Evolutionary conservation across 2,797 vertebrate genomes (phyloP).

Genomic region (Allochrocebus solatus): DNA sequence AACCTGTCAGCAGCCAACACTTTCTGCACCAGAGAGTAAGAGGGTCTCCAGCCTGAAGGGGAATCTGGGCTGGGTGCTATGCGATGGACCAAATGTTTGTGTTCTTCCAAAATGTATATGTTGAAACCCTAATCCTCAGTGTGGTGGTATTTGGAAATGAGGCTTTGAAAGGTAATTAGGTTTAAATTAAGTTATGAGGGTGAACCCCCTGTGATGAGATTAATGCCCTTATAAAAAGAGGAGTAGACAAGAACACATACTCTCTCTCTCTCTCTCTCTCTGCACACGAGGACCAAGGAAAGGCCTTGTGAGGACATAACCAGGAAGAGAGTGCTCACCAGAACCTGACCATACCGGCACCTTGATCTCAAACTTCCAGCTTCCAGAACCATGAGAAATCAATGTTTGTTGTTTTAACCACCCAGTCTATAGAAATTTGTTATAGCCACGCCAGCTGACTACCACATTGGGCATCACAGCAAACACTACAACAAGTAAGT

Average conservation of each 20-base stretch:
- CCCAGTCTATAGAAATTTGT: not conserved
- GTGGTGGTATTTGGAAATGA: not conserved
- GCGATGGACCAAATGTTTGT: not conserved
- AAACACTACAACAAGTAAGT: not conserved
- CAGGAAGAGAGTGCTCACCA: not conserved
- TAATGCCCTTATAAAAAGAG: not conserved
- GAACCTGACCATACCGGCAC: not conserved
- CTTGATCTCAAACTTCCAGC: not conserved
- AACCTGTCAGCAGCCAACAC: not conserved
- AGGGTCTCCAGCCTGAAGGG: not conserved
- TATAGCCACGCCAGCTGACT: not conserved
- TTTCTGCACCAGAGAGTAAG: no score
- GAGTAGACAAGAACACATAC: no score
- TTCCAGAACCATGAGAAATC: not conserved
- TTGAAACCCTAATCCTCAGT: not conserved
- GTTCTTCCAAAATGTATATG: not conserved
- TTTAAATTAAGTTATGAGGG: not conserved
- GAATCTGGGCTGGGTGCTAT: not conserved
- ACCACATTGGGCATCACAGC: not conserved
- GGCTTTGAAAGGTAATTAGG: not conserved
- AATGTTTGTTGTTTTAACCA: not conserved
- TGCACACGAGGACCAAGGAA: not conserved
- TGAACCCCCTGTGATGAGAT: not conserved
- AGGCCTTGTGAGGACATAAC: not conserved
- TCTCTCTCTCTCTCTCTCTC: not conserved